Percentiles rank a stretch among this genome's conserved stretches.
Conservation (phyloP, 2,113 vertebrate genomes). For the Neodon shergylaensis region DNA sequence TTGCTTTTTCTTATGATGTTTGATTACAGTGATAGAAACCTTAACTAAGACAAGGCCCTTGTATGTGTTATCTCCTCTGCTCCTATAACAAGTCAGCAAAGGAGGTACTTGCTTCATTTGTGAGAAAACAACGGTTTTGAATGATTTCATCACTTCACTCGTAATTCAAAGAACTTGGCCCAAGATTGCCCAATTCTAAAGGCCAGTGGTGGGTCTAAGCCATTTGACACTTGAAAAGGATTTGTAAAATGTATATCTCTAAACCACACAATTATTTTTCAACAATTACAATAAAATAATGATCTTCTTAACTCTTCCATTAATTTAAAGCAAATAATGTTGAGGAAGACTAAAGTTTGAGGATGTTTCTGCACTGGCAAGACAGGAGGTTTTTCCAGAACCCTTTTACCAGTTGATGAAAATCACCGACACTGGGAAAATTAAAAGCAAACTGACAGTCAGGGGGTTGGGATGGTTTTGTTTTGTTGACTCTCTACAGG, state of each 20-base stretch:
- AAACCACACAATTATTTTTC: constrained; percentile 30
- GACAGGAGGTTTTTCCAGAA: background rate
- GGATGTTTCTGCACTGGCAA: background rate
- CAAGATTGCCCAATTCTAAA: constrained; percentile 4
- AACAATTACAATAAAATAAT: background rate
- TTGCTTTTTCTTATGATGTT: background rate
- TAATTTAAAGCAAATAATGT: background rate
- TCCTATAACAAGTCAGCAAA: constrained; percentile 1
- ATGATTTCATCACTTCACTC: constrained; percentile 1
- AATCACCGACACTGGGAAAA: background rate
- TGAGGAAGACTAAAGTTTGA: background rate
- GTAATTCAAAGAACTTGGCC: background rate
- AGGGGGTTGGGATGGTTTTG: background rate
- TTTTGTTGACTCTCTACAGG: background rate
- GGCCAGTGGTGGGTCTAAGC: background rate
- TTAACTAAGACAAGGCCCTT: background rate
- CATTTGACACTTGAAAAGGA: constrained; percentile 22
- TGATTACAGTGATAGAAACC: background rate
- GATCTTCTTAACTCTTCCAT: background rate
- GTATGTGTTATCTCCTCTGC: background rate
- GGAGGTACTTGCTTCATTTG: background rate
- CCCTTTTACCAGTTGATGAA: background rate
- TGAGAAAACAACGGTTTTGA: constrained; percentile 2
- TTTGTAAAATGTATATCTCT: background rate
- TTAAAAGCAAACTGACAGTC: background rate